These are phyloP conservation scores for Lochmaea capreae DNA, from an alignment of 2,888 invertebrate species.

Conservation along the genomic window DNA sequence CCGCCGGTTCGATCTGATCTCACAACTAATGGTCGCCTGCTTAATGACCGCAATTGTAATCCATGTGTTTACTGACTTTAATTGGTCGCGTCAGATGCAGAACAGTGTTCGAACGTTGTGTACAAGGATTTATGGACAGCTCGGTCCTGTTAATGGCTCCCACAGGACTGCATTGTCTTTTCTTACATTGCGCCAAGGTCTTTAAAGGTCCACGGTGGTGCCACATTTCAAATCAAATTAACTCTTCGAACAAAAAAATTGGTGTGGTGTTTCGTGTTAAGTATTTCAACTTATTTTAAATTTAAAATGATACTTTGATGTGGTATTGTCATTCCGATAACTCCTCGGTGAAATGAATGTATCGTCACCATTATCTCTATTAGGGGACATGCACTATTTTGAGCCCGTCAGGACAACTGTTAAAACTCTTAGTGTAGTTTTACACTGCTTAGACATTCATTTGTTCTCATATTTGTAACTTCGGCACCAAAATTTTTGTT, in stretches of 20 bases:
- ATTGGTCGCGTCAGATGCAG: conserved; percentile 57
- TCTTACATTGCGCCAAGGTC: conserved; percentile 30
- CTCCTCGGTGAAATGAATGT: too few relatives aligned
- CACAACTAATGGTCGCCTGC: conserved; percentile 53
- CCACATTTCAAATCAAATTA: conserved; percentile 15
- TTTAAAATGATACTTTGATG: background rate
- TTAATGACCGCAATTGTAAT: conserved; percentile 55
- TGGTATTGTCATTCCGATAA: background rate
- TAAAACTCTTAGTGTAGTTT: too few relatives aligned
- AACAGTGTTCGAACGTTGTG: conserved; percentile 54
- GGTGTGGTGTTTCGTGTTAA: background rate
- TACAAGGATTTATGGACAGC: conserved; percentile 56
- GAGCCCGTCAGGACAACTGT: too few relatives aligned
- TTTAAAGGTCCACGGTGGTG: conserved; percentile 25
- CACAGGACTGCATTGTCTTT: conserved; percentile 57
- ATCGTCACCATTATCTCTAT: too few relatives aligned
- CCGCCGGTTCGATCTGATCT: conserved; percentile 57
- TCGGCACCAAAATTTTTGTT: too few relatives aligned
- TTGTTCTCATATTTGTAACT: too few relatives aligned
- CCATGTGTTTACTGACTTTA: conserved; percentile 60
- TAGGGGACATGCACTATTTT: too few relatives aligned
- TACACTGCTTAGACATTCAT: too few relatives aligned
- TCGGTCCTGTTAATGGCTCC: conserved; percentile 56
- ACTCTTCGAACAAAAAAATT: background rate
- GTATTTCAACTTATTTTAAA: background rate